Conservation (phyloP, 2,888 invertebrate species). For the Seladonia tumulorum region DNA sequence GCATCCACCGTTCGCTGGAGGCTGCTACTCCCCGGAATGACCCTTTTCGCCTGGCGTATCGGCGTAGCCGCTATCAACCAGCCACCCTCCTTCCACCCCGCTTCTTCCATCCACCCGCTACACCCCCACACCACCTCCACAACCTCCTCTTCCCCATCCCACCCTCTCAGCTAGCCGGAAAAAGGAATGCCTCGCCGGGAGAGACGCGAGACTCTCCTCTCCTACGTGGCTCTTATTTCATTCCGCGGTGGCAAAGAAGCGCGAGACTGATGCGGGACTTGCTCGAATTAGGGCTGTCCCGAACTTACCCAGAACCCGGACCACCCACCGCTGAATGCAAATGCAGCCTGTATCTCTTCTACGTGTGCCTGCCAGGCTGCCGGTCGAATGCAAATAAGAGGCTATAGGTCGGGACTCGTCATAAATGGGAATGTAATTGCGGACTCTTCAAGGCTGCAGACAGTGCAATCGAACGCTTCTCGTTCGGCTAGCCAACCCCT, state of each 20-base stretch:
- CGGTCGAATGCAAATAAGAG: conserved; percentile 33
- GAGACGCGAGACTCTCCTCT: conserved; percentile 58
- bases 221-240: conserved; percentile 69
- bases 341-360: conserved; percentile 25
- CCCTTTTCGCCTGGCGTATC: conserved; percentile 71
- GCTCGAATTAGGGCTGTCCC: conserved; percentile 42
- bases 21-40: conserved; percentile 71
- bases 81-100: conserved; percentile 31
- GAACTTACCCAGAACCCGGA: conserved; percentile 18
- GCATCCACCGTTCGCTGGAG: conserved; percentile 64
- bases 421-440: conserved; percentile 40
- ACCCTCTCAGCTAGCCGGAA: conserved; percentile 34
- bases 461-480: neutral
- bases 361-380: neutral
- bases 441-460: conserved; percentile 25
- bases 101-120: conserved; percentile 7
- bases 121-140: neutral
- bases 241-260: conserved; percentile 53
- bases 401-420: conserved; percentile 6
- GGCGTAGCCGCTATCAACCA: conserved; percentile 52
- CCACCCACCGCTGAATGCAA: conserved; percentile 27
- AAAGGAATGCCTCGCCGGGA: conserved; percentile 63
- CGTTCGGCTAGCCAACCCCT: neutral
- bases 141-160: neutral
- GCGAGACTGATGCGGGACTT: conserved; percentile 35